Base-by-base conservation (phyloP, 2,888 invertebrate species). In the Blomia tropicalis region DNA sequence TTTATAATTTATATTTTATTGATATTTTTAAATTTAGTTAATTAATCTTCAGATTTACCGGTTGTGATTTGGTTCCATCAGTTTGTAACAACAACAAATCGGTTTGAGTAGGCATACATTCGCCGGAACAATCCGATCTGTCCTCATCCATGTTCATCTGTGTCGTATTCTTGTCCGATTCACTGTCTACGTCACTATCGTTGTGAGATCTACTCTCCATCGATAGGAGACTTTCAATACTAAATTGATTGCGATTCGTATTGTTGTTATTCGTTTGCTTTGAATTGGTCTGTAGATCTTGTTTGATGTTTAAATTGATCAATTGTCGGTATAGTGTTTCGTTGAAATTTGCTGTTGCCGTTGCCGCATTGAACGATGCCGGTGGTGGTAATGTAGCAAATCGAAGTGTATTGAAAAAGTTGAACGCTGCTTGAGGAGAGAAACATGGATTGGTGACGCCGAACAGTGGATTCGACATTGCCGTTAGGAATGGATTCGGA, bases 341-440 rank as follows among this genome's bases (percentile, higher is more conserved):
- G 27, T 47, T 47, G 51, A 47, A 47, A 19, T 27, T 47, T 47
- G 14, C 51, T 41, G 41, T n/a, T 41, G 14, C 41, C 14, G 41
- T 41, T 47, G 51, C 23, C 22, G 51, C 5, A 19, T 7, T 22
- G n/a, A 47, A 27, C 51, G 22, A 27, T 14, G 7, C 11, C 7
- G 51, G 14, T 11, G 54, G 27, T 4, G 54, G 54, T 29, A 54
- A 31, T n/a, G n/a, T n/a, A 19, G 61, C 31, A 56, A 61, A 61
- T 2, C 61, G 32, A 25, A 61, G 54, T 17, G 51, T 43, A 43
- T 61, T 61, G 36, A 61, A 61, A 23, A 61, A 22, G 36, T 61
- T 61, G 51, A 47, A 47, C 7, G 51, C 51, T n/a, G n/a, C n/a
- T 27, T 47, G 51, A 7, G 7, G 23, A 25, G 51, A 47, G 27